Percentiles rank a stretch among this genome's conserved stretches.
These are phyloP conservation scores for Ceratothoa steindachneri DNA, from an alignment of 2,888 invertebrate genomes.

Conservation along the genomic window DNA sequence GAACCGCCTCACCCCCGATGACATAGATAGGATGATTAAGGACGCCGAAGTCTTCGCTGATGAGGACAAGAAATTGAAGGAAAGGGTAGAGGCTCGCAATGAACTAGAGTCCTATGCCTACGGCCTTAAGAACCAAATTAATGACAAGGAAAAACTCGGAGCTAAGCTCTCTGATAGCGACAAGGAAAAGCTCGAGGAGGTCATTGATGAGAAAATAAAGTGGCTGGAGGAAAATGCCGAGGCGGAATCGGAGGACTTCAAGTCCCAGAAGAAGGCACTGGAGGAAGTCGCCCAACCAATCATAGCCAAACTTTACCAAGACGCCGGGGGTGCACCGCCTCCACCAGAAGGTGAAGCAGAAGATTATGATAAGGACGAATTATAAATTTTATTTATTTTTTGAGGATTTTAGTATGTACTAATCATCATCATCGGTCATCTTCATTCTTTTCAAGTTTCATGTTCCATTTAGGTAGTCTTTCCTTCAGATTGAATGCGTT, in stretches of 20 bases:
- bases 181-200: constrained; percentile 86
- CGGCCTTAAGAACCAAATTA: constrained; percentile 92
- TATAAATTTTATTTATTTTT: constrained; percentile 56
- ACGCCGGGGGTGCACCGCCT: constrained; percentile 65
- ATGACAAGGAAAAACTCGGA: constrained; percentile 94
- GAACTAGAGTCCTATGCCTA: constrained; percentile 96
- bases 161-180: constrained; percentile 83
- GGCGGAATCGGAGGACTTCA: constrained; percentile 84
- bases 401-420: not conserved
- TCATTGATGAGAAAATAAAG: constrained; percentile 93
- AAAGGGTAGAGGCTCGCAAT: constrained; percentile 91
- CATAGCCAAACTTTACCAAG: constrained; percentile 91
- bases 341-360: constrained; percentile 68
- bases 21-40: constrained; percentile 98
- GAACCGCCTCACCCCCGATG: constrained; percentile 92
- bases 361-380: constrained; percentile 77
- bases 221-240: constrained; percentile 96
- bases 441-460: not conserved
- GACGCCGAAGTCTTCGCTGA: constrained; percentile 99
- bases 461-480: not conserved
- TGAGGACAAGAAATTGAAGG: constrained; percentile 94
- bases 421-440: not conserved
- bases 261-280: constrained; percentile 87
- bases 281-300: constrained; percentile 96
- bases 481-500: constrained; percentile 7